Evolutionary conservation across 1,140 invertebrate species (phyloP).

Genomic region (Megalonaias nervosa): DNA sequence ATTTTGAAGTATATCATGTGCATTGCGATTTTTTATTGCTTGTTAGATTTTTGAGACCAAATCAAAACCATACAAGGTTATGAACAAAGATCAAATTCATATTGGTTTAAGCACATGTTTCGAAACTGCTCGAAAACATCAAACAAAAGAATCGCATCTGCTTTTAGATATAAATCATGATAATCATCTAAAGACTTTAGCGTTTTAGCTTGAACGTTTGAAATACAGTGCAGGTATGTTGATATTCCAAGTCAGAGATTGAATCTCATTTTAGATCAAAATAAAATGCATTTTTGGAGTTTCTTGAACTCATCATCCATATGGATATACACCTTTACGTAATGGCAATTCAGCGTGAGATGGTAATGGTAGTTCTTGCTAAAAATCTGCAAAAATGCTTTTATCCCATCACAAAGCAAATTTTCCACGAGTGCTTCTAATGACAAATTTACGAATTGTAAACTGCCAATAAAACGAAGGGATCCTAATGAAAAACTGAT

Average conservation of each 20-base stretch:
- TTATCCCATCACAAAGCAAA: background rate
- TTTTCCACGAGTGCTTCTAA: slow-evolving; percentile 12
- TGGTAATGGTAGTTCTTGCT: background rate
- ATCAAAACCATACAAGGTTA: too few relatives aligned
- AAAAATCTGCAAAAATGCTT: slow-evolving; percentile 1
- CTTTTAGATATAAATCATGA: slow-evolving; percentile 11
- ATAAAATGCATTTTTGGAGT: slow-evolving; percentile 8
- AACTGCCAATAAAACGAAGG: background rate
- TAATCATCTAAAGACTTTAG: slow-evolving; percentile 1
- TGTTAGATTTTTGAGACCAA: too few relatives aligned
- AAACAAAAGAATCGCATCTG: slow-evolving; percentile 7
- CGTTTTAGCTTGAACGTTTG: background rate
- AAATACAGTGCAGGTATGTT: slow-evolving; percentile 11
- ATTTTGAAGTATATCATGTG: too few relatives aligned
- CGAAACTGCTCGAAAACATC: slow-evolving; percentile 24
- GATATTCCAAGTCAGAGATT: slow-evolving; percentile 8
- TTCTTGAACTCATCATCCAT: slow-evolving; percentile 8
- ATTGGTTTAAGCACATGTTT: slow-evolving; percentile 6
- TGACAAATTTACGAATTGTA: background rate
- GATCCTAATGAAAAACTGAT: slow-evolving; percentile 22
- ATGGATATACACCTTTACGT: slow-evolving; percentile 18
- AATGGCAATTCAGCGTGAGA: background rate
- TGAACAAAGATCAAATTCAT: slow-evolving; percentile 10
- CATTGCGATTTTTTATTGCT: too few relatives aligned
- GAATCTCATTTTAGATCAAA: slow-evolving; percentile 4